These are phyloP conservation scores for Zosterops pallidus DNA, from an alignment of 2,113 vertebrate genomes.

Conservation along the genomic window DNA sequence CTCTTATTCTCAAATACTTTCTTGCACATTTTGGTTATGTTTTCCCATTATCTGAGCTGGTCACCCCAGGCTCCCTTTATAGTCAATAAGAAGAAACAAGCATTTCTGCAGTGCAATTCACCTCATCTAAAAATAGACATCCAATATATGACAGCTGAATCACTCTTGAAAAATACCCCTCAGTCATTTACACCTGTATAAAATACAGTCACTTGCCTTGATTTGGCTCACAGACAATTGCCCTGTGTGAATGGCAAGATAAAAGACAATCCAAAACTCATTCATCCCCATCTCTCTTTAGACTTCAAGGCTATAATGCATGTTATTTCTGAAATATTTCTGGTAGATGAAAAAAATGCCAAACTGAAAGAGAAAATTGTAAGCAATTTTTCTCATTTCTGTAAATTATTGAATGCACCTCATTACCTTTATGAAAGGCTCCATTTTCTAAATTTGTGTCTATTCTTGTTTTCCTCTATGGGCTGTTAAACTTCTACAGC, in stretches of 20 bases:
- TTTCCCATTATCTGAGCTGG: neutral
- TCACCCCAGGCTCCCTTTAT: neutral
- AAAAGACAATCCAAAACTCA: neutral
- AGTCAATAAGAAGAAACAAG: neutral
- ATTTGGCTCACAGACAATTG: neutral
- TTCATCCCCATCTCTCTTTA: neutral
- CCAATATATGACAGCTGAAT: neutral
- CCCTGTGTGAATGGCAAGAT: neutral
- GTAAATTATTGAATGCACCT: constrained; percentile 12
- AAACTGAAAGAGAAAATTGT: neutral
- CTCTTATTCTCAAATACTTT: neutral
- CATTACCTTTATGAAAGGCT: neutral
- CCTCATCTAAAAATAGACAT: neutral
- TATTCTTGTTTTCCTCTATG: neutral
- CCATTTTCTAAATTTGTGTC: neutral
- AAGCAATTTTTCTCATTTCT: constrained; percentile 16
- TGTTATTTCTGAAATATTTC: neutral
- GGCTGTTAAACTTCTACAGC: constrained; percentile 54
- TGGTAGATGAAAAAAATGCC: neutral
- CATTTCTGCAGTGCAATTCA: neutral
- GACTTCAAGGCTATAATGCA: neutral
- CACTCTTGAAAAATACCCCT: neutral
- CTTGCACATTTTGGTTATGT: neutral
- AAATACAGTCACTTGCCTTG: neutral
- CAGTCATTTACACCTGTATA: neutral